Base-by-base conservation (phyloP, 1,140 invertebrate genomes). In the Bilobella aurantiaca region DNA sequence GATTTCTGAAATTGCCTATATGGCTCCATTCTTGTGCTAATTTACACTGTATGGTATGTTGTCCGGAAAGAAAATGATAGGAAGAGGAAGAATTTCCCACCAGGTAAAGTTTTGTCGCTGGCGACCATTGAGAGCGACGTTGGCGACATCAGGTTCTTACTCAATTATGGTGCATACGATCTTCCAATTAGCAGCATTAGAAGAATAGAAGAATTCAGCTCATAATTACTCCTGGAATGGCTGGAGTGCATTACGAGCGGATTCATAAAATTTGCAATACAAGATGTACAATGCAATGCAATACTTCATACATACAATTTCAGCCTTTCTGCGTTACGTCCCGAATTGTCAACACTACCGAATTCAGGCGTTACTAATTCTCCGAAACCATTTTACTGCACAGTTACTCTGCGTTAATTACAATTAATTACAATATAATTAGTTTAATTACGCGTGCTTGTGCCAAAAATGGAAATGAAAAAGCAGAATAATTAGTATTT, bases 301-400 rank as follows among this genome's bases (percentile, higher is more conserved):
- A n/a, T 62, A 21, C 29, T 62, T 27, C 59, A 62, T 18, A 3
- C 18, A 42, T 62, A 62, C 25, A 42, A 14, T 8, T 37, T 62
- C 25, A 18, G 14, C 8, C 29, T 25, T 34, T 12, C 59, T 5
- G 3, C 59, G 23, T 12, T 8, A 5, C 57, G 8, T 30, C 28
- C 21, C 12, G 28, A 25, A 5, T 5, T 58, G 3, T 28, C 21
- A 3, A 8, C 12, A 8, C 27, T 31, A 14, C 57, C 57, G 2
- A 29, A 58, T 29, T 3, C 57, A 29, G 57, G 57, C 12, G 14
- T 58, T 8, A 29, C 57, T 5, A 58, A 58, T 29, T 8, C 8
- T 5, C 57, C 57, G 8, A 27, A 31, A 14, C 57, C 57, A 8
- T 58, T 58, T 23, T 21, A 58, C 21, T 58, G 57, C 21, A 12